These are phyloP conservation scores for Acleris holmiana DNA, from an alignment of 2,888 invertebrate species.

Conservation along the genomic window DNA sequence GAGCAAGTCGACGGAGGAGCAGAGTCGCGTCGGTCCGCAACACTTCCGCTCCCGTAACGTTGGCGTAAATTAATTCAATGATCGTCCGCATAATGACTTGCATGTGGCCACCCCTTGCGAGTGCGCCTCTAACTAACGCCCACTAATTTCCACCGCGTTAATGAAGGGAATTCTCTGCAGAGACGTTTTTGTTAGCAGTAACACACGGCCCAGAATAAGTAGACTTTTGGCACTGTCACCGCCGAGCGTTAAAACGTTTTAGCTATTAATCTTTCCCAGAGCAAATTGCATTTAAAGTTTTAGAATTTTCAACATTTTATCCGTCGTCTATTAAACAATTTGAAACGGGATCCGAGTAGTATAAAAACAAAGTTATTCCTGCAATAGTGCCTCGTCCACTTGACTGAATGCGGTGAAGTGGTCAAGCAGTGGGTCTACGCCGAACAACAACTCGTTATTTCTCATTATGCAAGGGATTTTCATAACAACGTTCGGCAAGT, in stretches of 20 bases:
- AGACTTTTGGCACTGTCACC: slow-evolving; percentile 76
- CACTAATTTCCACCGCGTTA: slow-evolving; percentile 73
- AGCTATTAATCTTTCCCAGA: slow-evolving; percentile 74
- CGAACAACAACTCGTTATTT: slow-evolving; percentile 51
- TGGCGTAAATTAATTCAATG: slow-evolving; percentile 79
- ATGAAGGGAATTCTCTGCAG: slow-evolving; percentile 70
- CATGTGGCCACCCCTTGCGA: slow-evolving; percentile 68
- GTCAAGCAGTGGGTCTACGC: slow-evolving; percentile 46
- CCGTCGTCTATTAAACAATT: slow-evolving; percentile 48
- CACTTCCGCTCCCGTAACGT: slow-evolving; percentile 65
- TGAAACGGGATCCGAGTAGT: slow-evolving; percentile 51
- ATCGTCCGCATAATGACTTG: slow-evolving; percentile 82
- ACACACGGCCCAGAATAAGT: slow-evolving; percentile 54
- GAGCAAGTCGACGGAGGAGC: slow-evolving; percentile 35
- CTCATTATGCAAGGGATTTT: slow-evolving; percentile 67
- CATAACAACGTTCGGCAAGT: slow-evolving; percentile 66
- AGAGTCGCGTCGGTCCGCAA: slow-evolving; percentile 51
- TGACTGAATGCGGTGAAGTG: slow-evolving; percentile 39
- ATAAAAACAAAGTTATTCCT: slow-evolving; percentile 53
- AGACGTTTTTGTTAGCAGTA: slow-evolving; percentile 68
- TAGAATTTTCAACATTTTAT: slow-evolving; percentile 66
- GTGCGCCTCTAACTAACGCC: slow-evolving; percentile 69
- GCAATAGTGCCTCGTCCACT: slow-evolving; percentile 41
- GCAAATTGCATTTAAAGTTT: slow-evolving; percentile 79
- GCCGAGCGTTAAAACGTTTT: slow-evolving; percentile 68